Percentiles rank a stretch among this genome's conserved stretches.
Evolutionary conservation across 2,113 vertebrate species (phyloP).

Genomic region (Cinclus mexicanus): DNA sequence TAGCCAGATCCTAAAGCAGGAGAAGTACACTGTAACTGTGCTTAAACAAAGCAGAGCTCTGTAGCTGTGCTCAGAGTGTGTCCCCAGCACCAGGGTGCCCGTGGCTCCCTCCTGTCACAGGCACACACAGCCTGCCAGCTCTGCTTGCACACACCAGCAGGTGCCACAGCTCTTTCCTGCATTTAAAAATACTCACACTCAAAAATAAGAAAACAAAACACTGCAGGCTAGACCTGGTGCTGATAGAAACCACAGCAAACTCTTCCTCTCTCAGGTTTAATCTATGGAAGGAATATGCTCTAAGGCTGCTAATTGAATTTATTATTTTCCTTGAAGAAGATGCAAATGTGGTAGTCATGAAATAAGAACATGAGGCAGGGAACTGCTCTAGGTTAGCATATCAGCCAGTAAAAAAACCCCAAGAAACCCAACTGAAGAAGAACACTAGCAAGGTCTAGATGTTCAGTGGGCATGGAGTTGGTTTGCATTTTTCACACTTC

Average conservation of each 20-base stretch:
- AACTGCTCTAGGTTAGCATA: neutral
- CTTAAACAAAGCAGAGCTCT: neutral
- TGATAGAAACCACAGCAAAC: neutral
- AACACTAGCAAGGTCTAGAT: neutral
- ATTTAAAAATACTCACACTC: neutral
- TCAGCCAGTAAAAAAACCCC: neutral
- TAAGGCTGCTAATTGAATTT: neutral
- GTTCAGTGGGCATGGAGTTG: neutral
- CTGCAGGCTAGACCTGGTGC: neutral
- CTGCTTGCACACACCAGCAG: neutral
- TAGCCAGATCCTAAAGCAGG: neutral
- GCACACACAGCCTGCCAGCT: neutral
- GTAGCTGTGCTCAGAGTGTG: neutral
- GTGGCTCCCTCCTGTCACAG: neutral
- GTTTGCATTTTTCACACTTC: neutral
- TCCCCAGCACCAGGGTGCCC: neutral
- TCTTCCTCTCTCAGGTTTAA: neutral
- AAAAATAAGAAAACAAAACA: neutral
- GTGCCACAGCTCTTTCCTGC: neutral
- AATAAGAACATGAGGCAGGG: neutral
- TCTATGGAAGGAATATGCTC: neutral
- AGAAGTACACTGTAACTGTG: neutral
- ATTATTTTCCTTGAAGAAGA: neutral
- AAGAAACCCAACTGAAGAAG: neutral
- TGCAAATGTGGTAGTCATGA: neutral